phyloP scores from a whole-genome alignment of 2,888 invertebrate species.

The Pantelozetes paolii region DNA sequence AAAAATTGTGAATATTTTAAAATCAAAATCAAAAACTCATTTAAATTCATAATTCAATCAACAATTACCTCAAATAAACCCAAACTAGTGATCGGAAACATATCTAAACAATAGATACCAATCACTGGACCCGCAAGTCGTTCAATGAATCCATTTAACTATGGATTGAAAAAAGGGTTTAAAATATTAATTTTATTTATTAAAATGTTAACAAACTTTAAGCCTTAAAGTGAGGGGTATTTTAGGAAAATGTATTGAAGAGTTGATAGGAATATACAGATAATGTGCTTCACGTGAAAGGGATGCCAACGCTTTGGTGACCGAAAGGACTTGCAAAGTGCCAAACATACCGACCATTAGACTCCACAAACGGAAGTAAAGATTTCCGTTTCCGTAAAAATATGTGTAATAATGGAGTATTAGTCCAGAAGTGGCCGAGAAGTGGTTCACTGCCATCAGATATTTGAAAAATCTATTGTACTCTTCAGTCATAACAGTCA shows the following conservation, averaged over 20 bases:
- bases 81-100: neutral
- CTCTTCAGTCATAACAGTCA: neutral
- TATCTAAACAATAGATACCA: conserved; percentile 6
- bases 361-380: neutral
- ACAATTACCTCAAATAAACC: neutral
- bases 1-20: too few relatives aligned
- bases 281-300: neutral
- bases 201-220: neutral
- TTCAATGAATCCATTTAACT: conserved; percentile 1
- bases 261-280: neutral
- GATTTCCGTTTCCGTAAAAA: conserved; percentile 2
- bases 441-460: neutral
- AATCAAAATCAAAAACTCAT: too few relatives aligned
- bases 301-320: neutral
- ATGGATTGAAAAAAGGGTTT: neutral
- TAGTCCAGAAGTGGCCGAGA: neutral
- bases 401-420: neutral
- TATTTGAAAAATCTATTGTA: neutral
- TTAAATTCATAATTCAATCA: too few relatives aligned
- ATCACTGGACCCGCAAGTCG: neutral
- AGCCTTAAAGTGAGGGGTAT: too few relatives aligned
- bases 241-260: neutral
- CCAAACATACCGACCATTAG: neutral
- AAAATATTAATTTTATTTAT: neutral
- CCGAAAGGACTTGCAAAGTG: neutral